Conservation (phyloP, 1,140 invertebrate species). For the Ceratitis capitata region DNA sequence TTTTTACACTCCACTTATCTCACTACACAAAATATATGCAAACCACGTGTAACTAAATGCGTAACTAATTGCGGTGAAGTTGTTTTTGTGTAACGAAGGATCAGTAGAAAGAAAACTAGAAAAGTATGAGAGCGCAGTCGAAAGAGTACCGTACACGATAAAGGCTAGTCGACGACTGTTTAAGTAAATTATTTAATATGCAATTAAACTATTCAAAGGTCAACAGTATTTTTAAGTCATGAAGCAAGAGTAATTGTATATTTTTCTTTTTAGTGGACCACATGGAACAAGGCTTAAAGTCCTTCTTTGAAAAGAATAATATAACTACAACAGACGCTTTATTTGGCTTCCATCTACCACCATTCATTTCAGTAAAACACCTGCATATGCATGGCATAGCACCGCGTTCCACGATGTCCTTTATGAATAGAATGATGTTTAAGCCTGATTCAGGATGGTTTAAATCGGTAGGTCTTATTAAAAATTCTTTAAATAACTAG, state of each 20-base stretch:
- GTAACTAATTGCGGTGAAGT: too few relatives aligned
- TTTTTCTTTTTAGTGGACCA: conserved; percentile 69
- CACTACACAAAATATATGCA: too few relatives aligned
- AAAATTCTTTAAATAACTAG: neutral
- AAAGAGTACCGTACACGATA: too few relatives aligned
- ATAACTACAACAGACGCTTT: conserved; percentile 70
- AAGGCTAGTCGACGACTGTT: too few relatives aligned
- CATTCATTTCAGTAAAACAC: conserved; percentile 85
- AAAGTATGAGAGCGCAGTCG: too few relatives aligned
- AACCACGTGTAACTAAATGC: too few relatives aligned
- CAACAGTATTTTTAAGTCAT: too few relatives aligned
- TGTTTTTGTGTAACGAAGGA: too few relatives aligned
- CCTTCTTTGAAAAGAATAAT: conserved; percentile 57
- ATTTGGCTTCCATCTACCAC: conserved; percentile 92
- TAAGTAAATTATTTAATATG: too few relatives aligned
- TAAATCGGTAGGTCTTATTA: conserved; percentile 73
- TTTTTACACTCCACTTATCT: too few relatives aligned
- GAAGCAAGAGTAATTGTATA: neutral
- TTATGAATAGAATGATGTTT: conserved; percentile 76
- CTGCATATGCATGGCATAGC: conserved; percentile 89
- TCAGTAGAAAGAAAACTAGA: too few relatives aligned
- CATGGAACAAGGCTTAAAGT: conserved; percentile 67
- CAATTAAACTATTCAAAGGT: too few relatives aligned
- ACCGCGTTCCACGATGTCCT: conserved; percentile 79
- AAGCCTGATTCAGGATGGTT: conserved; percentile 84